A percentile compares a stretch with the other conserved stretches of the same genome.
Conservation (phyloP, 2,888 invertebrate species). For the Clusia tigrina region DNA sequence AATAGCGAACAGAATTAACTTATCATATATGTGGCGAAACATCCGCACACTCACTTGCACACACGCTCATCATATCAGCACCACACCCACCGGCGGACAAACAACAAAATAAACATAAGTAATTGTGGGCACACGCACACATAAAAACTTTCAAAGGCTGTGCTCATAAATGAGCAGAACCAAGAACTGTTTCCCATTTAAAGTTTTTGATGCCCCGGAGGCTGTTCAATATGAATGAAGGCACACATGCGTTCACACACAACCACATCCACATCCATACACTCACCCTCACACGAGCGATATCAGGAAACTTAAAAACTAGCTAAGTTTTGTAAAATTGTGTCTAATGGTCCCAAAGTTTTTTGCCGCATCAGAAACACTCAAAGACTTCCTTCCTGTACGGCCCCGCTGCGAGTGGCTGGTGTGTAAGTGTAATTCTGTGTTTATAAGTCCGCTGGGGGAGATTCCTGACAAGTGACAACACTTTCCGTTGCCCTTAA, state of each 20-base stretch:
- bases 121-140: conserved; percentile 7
- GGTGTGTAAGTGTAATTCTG: conserved; percentile 12
- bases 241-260: background rate
- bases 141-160: background rate
- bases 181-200: conserved; percentile 18
- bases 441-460: conserved; percentile 20
- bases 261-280: background rate
- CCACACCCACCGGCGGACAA: background rate
- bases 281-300: background rate
- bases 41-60: background rate
- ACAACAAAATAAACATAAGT: background rate
- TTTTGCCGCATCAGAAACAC: background rate
- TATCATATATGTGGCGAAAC: conserved; percentile 10
- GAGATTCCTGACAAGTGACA: conserved; percentile 19
- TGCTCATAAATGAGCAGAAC: conserved; percentile 9
- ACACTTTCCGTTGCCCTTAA: conserved; percentile 14
- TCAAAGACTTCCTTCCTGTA: background rate
- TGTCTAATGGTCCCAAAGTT: conserved; percentile 18
- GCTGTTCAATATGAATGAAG: background rate
- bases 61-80: background rate
- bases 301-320: background rate
- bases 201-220: conserved; percentile 17
- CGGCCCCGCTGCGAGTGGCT: background rate
- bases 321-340: conserved; percentile 7
- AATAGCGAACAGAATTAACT: conserved; percentile 2